Evolutionary conservation across 2,888 invertebrate species (phyloP).

Genomic region (Panzeria rudis): DNA sequence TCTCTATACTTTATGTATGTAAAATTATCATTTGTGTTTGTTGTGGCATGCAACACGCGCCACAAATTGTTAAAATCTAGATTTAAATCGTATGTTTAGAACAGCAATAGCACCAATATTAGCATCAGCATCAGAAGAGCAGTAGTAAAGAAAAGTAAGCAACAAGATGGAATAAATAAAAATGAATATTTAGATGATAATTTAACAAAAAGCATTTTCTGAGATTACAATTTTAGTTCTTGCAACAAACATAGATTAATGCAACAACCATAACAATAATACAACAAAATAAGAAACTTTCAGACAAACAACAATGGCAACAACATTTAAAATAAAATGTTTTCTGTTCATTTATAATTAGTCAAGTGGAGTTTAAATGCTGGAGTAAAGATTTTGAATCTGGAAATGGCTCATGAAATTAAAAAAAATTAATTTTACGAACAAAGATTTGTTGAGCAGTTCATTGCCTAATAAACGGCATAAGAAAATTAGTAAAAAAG

Average conservation of each 20-base stretch:
- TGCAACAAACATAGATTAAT: conserved; percentile 49
- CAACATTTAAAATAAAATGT: conserved; percentile 35
- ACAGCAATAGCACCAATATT: conserved; percentile 3
- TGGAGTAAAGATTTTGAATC: conserved; percentile 24
- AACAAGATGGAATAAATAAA: conserved; percentile 26
- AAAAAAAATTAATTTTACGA: not conserved
- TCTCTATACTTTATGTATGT: conserved; percentile 52
- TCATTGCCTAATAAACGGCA: too few species aligned
- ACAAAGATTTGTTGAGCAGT: not conserved
- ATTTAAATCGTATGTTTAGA: conserved; percentile 69
- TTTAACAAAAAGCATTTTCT: conserved; percentile 57
- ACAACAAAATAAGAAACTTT: conserved; percentile 11
- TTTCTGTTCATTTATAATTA: conserved; percentile 64
- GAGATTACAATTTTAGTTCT: conserved; percentile 53
- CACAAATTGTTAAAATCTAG: conserved; percentile 77
- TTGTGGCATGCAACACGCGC: conserved; percentile 82
- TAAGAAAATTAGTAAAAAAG: too few species aligned
- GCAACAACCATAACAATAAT: conserved; percentile 15
- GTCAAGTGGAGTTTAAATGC: conserved; percentile 58
- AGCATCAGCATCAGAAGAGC: not conserved
- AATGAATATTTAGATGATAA: conserved; percentile 34
- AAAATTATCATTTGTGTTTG: conserved; percentile 70
- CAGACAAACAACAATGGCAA: conserved; percentile 32
- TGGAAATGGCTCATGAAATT: conserved; percentile 62
- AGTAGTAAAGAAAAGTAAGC: conserved; percentile 36